phyloP scores from a whole-genome alignment of 2,888 invertebrate species.

The Leptinotarsa haldemani region DNA sequence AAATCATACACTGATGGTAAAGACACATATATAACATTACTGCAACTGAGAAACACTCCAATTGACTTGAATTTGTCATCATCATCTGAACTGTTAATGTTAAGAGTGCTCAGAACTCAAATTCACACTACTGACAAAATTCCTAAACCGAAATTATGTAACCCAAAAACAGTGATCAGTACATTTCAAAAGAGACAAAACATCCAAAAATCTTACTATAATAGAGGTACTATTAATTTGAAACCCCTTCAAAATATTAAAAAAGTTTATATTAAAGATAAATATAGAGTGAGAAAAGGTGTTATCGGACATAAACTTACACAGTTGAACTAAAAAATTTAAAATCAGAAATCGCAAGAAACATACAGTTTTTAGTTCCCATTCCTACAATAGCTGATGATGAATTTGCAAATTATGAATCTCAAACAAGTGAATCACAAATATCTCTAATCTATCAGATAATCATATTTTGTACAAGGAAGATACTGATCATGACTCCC shows the following conservation, averaged over 20 bases:
- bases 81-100: conserved; percentile 30
- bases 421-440: not conserved
- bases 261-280: conserved; percentile 12
- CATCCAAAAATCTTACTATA: conserved; percentile 9
- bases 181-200: not conserved
- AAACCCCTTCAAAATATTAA: conserved; percentile 12
- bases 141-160: conserved; percentile 22
- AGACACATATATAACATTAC: conserved; percentile 34
- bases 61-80: conserved; percentile 20
- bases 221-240: conserved; percentile 7
- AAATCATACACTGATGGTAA: conserved; percentile 20
- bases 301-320: not conserved
- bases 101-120: conserved; percentile 21
- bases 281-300: not conserved
- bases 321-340: not conserved
- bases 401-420: not conserved
- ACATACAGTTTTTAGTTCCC: not conserved
- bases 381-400: conserved; percentile 2
- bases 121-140: conserved; percentile 3
- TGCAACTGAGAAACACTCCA: conserved; percentile 38
- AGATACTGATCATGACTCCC: not conserved
- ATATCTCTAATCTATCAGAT: not conserved
- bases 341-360: not conserved
- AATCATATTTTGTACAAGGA: not conserved
- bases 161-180: not conserved